Percentiles rank a stretch among this genome's conserved stretches.
Evolutionary conservation across 2,888 invertebrate species (phyloP).

Genomic region (Gandaritis pyraliata): DNA sequence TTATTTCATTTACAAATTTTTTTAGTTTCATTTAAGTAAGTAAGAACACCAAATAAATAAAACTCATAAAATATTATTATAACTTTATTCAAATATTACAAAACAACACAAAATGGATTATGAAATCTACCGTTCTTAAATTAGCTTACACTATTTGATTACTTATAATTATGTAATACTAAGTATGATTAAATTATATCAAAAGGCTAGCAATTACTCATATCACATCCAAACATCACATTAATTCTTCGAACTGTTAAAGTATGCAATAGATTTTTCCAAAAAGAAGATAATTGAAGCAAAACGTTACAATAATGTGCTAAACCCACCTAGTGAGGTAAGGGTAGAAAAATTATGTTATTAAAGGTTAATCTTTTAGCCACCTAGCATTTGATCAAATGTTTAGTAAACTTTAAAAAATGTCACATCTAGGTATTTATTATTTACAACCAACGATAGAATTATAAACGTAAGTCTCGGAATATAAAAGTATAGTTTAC

Average conservation of each 20-base stretch:
- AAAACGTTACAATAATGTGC: too few relatives aligned
- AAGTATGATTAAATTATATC: constrained; percentile 51
- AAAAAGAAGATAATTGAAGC: too few relatives aligned
- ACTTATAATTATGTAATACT: too few relatives aligned
- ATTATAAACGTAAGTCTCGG: background rate
- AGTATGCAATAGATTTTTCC: background rate
- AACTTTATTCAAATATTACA: constrained; percentile 67
- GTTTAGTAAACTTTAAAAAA: background rate
- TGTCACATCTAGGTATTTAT: background rate
- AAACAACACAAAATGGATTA: constrained; percentile 57
- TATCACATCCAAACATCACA: constrained; percentile 81
- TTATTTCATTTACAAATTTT: background rate
- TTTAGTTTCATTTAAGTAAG: background rate
- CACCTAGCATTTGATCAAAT: too few relatives aligned
- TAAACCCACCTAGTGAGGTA: too few relatives aligned
- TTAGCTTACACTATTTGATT: constrained; percentile 54
- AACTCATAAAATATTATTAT: constrained; percentile 9
- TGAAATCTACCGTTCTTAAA: constrained; percentile 64
- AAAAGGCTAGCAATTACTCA: constrained; percentile 57
- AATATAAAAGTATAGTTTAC: background rate
- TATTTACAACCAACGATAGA: background rate
- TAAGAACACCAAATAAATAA: constrained; percentile 4
- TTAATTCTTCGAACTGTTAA: constrained; percentile 5
- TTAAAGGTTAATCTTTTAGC: too few relatives aligned
- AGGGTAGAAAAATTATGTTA: too few relatives aligned